These are phyloP conservation scores for Sceliomorpha sp. DNA, from an alignment of 2,888 invertebrate species.

Conservation along the genomic window DNA sequence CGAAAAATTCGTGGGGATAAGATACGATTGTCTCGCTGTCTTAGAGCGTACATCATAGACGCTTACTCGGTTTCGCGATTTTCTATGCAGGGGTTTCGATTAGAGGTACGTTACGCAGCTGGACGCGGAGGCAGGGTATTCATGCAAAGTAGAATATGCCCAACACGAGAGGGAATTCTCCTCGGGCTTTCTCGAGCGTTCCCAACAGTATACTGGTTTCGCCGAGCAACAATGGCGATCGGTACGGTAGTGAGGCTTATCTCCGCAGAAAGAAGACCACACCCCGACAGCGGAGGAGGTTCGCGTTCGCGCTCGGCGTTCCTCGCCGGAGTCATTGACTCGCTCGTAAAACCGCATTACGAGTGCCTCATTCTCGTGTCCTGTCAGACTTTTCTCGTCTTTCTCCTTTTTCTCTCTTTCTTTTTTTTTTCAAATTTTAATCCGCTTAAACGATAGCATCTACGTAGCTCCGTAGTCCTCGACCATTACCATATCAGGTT, in stretches of 20 bases:
- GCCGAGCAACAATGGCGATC: slow-evolving; percentile 38
- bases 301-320: slow-evolving; percentile 1
- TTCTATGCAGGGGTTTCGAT: slow-evolving; percentile 3
- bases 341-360: slow-evolving; percentile 63
- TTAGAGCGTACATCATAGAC: background rate
- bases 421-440: slow-evolving; percentile 60
- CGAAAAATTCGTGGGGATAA: too few relatives aligned
- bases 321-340: slow-evolving; percentile 62
- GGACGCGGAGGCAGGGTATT: background rate
- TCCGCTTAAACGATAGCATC: slow-evolving; percentile 67
- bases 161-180: too few relatives aligned
- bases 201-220: slow-evolving; percentile 4
- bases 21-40: background rate
- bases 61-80: background rate
- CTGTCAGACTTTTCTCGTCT: slow-evolving; percentile 55
- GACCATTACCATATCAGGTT: slow-evolving; percentile 71
- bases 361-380: slow-evolving; percentile 42
- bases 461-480: slow-evolving; percentile 61
- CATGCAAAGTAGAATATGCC: slow-evolving; percentile 4
- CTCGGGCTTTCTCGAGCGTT: background rate
- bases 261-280: slow-evolving; percentile 69
- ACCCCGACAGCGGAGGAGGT: slow-evolving; percentile 60
- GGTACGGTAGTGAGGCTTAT: slow-evolving; percentile 44
- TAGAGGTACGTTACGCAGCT: background rate
- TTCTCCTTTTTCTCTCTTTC: slow-evolving; percentile 17